Base-by-base conservation (phyloP, 2,113 vertebrate genomes). In the Dipodomys stephensi region DNA sequence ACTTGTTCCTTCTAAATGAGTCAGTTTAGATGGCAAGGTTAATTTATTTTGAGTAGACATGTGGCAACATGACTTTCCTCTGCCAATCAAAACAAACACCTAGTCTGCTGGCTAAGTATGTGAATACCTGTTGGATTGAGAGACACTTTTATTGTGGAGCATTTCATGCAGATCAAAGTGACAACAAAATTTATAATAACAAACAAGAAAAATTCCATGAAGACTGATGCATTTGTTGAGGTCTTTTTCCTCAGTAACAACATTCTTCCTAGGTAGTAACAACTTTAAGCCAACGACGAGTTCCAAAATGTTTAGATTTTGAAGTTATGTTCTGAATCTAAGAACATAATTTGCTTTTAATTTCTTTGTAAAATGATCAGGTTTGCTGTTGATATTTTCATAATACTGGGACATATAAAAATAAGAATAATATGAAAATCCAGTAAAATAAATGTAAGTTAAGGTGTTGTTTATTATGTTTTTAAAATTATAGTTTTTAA, bases 61-160 rank as follows among this genome's bases (percentile, higher is more conserved):
- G 94, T 90, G 92, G 92, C 64, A 93, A 81, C 89, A 91, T 3
- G 35, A 84, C 69, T 87, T 93, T 90, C 35, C 7, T 65, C n/a
- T 89, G 64, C 44, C 91, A 83, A 94, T 71, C 46, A 82, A 93
- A 95, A 92, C 88, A 88, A 94, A 93, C 30, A 57, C 69, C 88
- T 94, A n/a, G 12, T 81, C 74, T 74, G 32, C 65, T 65, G 53
- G 32, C 1, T 82, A 77, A 53, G 39, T 90, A 44, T 27, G 5
- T 1, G 44, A 62, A 71, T 69, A 90, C 49, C 85, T 53, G 90
- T 64, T 62, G 49, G 81, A 73, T 84, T 76, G 68, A 32, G 90
- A 86, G 83, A 85, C n/a, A 68, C 15, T 86, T 77, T 89, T 78
- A 79, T 79, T 94, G 65, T 74, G 79, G 78, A 94, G 68, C n/a